Conservation (phyloP, 2,113 vertebrate species). For the Ammodramus savannarum region DNA sequence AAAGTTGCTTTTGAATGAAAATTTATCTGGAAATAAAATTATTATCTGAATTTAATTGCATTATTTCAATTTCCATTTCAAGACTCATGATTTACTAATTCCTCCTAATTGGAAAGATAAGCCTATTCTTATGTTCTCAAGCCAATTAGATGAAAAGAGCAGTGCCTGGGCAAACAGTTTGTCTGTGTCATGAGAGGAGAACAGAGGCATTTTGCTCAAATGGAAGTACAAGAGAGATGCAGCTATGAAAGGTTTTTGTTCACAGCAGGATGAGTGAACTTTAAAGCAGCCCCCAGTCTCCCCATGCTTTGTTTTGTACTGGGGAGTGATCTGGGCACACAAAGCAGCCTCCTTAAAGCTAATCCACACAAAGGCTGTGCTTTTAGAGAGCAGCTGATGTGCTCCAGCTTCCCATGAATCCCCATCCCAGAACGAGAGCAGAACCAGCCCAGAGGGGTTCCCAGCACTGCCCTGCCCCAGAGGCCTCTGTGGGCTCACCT, state of each 20-base stretch:
- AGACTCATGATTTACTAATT: not conserved
- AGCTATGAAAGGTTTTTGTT: not conserved
- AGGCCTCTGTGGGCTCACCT: not conserved
- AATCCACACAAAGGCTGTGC: not conserved
- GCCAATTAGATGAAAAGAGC: not conserved
- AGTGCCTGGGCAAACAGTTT: not conserved
- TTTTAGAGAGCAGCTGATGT: not conserved
- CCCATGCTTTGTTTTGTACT: not conserved
- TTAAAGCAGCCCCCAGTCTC: accelerated
- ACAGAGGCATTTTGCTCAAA: not conserved
- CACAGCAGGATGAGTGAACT: not conserved
- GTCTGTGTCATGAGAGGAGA: not conserved
- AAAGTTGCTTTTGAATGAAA: not conserved
- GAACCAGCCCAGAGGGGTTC: not conserved
- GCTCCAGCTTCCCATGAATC: not conserved
- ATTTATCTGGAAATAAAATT: not conserved
- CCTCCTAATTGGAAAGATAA: not conserved
- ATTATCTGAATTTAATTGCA: not conserved
- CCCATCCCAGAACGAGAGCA: accelerated
- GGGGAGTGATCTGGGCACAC: not conserved
- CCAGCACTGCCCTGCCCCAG: not conserved
- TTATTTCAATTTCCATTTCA: not conserved
- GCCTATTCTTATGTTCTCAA: not conserved
- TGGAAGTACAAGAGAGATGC: not conserved
- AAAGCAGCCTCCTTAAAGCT: not conserved